Evolutionary conservation across 1,140 invertebrate species (phyloP).

Genomic region (Liolophura sinensis): DNA sequence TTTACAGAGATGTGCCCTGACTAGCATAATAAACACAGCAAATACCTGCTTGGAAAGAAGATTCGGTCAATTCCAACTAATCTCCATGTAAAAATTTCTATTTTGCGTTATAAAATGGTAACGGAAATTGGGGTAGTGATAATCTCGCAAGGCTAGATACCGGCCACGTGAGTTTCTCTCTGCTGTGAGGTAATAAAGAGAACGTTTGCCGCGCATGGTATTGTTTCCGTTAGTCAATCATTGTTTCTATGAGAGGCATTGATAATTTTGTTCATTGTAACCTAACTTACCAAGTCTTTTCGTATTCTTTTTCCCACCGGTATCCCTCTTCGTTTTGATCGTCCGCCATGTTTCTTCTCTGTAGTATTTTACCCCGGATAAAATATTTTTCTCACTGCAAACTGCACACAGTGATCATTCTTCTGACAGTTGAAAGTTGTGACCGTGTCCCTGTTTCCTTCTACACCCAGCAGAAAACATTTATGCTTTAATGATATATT

Average conservation of each 20-base stretch:
- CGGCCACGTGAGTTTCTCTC: neutral
- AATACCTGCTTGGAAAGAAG: no score
- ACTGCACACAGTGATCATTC: no score
- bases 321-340: constrained; percentile 89
- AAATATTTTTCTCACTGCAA: no score
- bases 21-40: no score
- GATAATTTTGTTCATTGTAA: neutral
- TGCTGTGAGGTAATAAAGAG: neutral
- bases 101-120: neutral
- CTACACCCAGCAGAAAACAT: no score
- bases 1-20: no score
- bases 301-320: constrained; percentile 95
- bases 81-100: no score
- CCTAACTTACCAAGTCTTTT: constrained; percentile 61
- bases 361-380: no score
- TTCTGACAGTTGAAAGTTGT: no score
- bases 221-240: neutral
- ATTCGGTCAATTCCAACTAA: no score
- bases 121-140: neutral
- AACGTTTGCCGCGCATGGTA: neutral
- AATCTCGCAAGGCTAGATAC: neutral
- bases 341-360: constrained; percentile 33
- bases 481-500: no score
- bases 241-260: neutral
- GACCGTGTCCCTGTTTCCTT: no score